A percentile compares a stretch with the other conserved stretches of the same genome.
Conservation (phyloP, 2,113 vertebrate species). For the Microcebus ravelobensis region DNA sequence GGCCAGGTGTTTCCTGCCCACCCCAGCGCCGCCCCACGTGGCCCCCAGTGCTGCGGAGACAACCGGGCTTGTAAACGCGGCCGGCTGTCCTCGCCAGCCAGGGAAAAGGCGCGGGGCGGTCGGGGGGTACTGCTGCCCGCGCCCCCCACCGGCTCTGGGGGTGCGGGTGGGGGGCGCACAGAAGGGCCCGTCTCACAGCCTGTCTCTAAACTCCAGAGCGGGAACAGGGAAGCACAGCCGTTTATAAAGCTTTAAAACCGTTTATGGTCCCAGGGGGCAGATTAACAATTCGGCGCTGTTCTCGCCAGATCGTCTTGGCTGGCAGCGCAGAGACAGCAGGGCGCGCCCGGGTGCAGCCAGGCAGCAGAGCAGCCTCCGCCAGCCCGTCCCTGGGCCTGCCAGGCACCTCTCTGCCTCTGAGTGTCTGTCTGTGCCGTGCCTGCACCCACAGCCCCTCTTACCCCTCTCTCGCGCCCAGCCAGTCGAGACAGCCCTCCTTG, state of each 20-base stretch:
- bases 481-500: accelerated
- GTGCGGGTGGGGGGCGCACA: neutral
- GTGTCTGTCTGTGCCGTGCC: neutral
- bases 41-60: neutral
- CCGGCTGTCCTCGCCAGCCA: neutral
- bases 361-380: neutral
- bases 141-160: neutral
- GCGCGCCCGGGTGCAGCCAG: neutral
- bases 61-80: neutral
- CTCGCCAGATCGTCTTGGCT: neutral
- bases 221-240: neutral
- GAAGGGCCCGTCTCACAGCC: neutral
- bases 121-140: accelerated
- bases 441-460: neutral
- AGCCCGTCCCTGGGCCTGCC: accelerated
- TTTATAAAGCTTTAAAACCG: slow-evolving; percentile 72
- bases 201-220: neutral
- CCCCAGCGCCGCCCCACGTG: neutral
- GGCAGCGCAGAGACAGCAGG: neutral
- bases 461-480: neutral
- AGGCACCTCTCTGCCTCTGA: accelerated
- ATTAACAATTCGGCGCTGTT: slow-evolving; percentile 36
- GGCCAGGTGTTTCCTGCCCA: slow-evolving; percentile 52
- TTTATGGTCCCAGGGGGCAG: slow-evolving; percentile 65
- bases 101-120: neutral